Evolutionary conservation across 2,888 invertebrate species (phyloP), one percentile per base, ranked within the genome.

Genomic region (Calameuta filiformis): DNA sequence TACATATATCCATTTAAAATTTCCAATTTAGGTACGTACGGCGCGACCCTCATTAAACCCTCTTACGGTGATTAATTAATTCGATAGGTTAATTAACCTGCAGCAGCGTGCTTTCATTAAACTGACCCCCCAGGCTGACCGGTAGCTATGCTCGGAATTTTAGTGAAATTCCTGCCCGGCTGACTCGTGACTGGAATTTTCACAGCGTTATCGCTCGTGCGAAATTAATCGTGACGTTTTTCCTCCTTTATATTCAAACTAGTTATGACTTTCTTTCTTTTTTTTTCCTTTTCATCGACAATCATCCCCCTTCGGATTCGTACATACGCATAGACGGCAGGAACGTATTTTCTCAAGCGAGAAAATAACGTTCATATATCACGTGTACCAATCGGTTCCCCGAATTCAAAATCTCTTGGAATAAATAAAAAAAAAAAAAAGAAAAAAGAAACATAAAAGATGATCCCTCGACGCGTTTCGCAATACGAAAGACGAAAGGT

Each of bases 1-100:
- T 12, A 40, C 15, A 1, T 40, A 40, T 15, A 40, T 15, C 40
- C 15, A 33, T 33, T 30, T 33, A 69, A 69, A 69, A 69, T 69
- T 69, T n/a, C 31, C 69, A 69, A 69, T 69, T 69, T 30, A 69
- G 31, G 30, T 40, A 40, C 69, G 30, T 69, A 33, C 69, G 69
- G 69, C 40, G 40, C 69, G 33, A 69, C 69, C 69, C 30, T 69
- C 69, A 33, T 30, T 69, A 69, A 69, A 69, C 73, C 73, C 73
- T 73, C 34, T 34, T 33, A 35, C 80, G 81, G 86, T 86, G 87
- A 89, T 89, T 87, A 88, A 89, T 89, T 87, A 86, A 88, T 87
- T 84, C 82, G 85, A 85, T 83, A 82, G 86, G 85, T 87, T 87
- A 89, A 89, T 89, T 89, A 88, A 85, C 85, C 83, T 81, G 82